Base-by-base conservation (phyloP, 2,888 invertebrate genomes). In the Tenodera sinensis region DNA sequence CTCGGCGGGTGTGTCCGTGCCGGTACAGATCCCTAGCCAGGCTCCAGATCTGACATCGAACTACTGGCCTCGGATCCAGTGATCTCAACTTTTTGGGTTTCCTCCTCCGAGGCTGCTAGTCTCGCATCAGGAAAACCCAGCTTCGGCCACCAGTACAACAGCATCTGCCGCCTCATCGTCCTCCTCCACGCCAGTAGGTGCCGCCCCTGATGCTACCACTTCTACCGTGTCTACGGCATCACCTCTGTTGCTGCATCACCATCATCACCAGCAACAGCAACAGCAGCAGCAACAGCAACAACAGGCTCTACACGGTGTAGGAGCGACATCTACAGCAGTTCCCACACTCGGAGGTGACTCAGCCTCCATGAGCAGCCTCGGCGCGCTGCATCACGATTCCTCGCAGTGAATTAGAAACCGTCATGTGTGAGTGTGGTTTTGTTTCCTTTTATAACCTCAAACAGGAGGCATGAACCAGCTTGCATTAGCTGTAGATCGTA, bases 1-100 rank as follows among this genome's bases (percentile, higher is more conserved):
- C 95, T 98, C 98, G 90, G 98, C 98, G 90, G 98, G 98, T 42
- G 97, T 98, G 88, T 97, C 97, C 90, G 98, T 98, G 88, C 98
- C 98, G 86, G 97, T 98, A 91, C 98, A 98, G 95, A 98, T 98
- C 92, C 98, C 98, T 88, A 97, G 97, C 92, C 97, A 97, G 93
- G 96, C 96, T 92, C 95, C 96, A 91, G 97, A 97, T 93, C 95
- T 97, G 93, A 95, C 97, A 91, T 94, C 95, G 90, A 97, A 97
- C 94, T 98, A 98, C 94, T 98, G 98, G 98, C 97, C 97, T 82
- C 95, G 98, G 93, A 96, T 98, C 94, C 98, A 97, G 96, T 97
- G 98, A 98, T 97, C 97, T 94, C 96, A 97, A 95, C 96, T 97
- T 88, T 90, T 90, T 89, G 90, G 90, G 88, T 90, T 90, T 88